phyloP scores from a whole-genome alignment of 2,797 vertebrate species.

The Dallia pectoralis region DNA sequence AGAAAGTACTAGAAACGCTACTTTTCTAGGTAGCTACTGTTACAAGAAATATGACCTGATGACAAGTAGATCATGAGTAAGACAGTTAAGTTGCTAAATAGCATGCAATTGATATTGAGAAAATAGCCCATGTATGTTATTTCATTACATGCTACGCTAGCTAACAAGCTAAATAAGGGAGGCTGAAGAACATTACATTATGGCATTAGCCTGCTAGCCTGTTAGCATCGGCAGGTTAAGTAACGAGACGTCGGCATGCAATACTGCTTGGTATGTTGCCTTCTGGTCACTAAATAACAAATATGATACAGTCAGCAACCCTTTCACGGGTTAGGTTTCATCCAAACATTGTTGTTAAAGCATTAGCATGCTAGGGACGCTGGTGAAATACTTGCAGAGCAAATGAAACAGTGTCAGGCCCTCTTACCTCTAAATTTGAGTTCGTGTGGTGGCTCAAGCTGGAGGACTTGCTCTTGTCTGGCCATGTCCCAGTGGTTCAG shows the following conservation, averaged over 20 bases:
- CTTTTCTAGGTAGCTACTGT: neutral
- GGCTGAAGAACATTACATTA: constrained; percentile 52
- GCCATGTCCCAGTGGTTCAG: constrained; percentile 80
- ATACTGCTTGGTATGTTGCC: constrained; percentile 43
- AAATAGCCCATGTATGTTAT: constrained; percentile 45
- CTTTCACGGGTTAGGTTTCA: neutral
- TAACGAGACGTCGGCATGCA: constrained; percentile 44
- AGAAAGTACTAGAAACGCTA: neutral
- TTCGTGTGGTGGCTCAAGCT: constrained; percentile 88
- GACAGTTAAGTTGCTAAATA: neutral
- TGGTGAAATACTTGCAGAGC: constrained; percentile 12
- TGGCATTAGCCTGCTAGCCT: constrained; percentile 28
- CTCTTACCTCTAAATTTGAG: constrained; percentile 89
- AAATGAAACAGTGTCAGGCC: constrained; percentile 31
- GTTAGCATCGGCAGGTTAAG: constrained; percentile 14
- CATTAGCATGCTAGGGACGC: neutral
- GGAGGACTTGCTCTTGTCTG: constrained; percentile 88
- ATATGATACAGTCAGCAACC: neutral
- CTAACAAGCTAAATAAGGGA: constrained; percentile 2
- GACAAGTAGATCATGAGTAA: neutral
- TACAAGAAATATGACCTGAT: neutral
- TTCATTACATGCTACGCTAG: constrained; percentile 48
- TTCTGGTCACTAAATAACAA: neutral
- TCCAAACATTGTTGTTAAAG: constrained; percentile 2
- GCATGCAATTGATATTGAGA: constrained; percentile 10